Evolutionary conservation across 2,113 vertebrate genomes (phyloP).

Genomic region (Apus apus): DNA sequence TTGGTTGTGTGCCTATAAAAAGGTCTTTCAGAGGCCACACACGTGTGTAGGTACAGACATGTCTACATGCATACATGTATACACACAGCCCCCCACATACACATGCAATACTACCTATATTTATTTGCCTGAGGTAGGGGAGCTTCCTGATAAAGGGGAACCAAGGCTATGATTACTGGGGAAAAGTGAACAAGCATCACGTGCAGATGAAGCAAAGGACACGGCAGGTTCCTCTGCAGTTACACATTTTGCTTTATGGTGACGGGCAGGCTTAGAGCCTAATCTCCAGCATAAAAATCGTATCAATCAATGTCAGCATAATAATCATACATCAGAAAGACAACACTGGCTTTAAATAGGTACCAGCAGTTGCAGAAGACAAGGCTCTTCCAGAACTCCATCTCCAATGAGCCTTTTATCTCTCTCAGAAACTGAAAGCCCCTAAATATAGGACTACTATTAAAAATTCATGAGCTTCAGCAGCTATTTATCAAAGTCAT

Average conservation of each 20-base stretch:
- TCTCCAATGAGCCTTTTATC: constrained; percentile 69
- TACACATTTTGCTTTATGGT: background rate
- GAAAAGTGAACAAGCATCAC: background rate
- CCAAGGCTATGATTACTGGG: accelerated
- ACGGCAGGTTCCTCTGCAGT: background rate
- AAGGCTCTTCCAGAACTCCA: constrained; percentile 19
- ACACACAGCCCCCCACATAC: no score
- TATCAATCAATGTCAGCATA: constrained; percentile 47
- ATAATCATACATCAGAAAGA: constrained; percentile 44
- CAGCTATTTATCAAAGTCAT: constrained; percentile 66
- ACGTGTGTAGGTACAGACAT: accelerated
- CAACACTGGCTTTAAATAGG: constrained; percentile 69
- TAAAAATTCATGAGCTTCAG: constrained; percentile 76
- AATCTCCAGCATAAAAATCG: constrained; percentile 4
- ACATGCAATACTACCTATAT: accelerated
- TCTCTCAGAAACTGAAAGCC: constrained; percentile 66
- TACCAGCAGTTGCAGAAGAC: constrained; percentile 27
- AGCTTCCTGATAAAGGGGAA: background rate
- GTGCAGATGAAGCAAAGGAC: background rate
- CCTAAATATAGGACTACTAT: constrained; percentile 78
- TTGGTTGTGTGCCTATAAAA: background rate
- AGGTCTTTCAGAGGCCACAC: background rate
- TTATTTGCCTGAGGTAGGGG: background rate
- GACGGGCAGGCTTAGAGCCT: constrained; percentile 21
- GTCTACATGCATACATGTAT: background rate